Evolutionary conservation across 2,113 vertebrate species (phyloP).

Genomic region (Crotalus horridus): DNA sequence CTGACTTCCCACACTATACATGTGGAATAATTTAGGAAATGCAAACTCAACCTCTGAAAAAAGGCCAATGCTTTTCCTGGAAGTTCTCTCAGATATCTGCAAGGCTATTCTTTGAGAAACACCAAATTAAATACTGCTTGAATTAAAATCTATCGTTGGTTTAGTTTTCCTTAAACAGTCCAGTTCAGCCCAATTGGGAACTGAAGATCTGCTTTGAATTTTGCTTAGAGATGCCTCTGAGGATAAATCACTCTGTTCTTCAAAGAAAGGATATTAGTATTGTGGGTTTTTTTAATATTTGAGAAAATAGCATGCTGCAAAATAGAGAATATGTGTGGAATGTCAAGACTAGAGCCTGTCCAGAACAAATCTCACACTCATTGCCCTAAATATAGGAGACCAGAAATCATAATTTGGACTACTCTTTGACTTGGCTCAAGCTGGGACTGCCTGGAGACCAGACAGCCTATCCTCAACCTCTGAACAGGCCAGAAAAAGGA

Average conservation of each 20-base stretch:
- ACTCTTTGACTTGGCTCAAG: background rate
- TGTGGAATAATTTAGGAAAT: background rate
- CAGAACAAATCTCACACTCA: background rate
- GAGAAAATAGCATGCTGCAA: background rate
- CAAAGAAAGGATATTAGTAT: background rate
- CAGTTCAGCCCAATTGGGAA: background rate
- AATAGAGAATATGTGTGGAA: background rate
- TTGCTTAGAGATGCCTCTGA: too few relatives aligned
- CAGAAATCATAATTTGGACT: background rate
- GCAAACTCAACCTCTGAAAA: background rate
- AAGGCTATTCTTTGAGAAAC: background rate
- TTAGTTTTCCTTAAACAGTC: background rate
- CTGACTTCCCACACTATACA: background rate
- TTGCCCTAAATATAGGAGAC: background rate
- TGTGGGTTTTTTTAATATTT: background rate
- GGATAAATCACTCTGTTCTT: background rate
- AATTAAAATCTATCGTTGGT: background rate
- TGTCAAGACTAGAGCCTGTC: background rate
- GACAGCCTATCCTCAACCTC: too few relatives aligned
- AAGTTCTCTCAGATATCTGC: background rate
- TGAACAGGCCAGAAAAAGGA: too few relatives aligned
- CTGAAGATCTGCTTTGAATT: background rate
- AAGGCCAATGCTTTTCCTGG: background rate
- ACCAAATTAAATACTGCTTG: background rate
- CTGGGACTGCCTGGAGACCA: background rate